Base-by-base conservation (phyloP, 2,888 invertebrate species). In the Fissipunctia ypsillon region DNA sequence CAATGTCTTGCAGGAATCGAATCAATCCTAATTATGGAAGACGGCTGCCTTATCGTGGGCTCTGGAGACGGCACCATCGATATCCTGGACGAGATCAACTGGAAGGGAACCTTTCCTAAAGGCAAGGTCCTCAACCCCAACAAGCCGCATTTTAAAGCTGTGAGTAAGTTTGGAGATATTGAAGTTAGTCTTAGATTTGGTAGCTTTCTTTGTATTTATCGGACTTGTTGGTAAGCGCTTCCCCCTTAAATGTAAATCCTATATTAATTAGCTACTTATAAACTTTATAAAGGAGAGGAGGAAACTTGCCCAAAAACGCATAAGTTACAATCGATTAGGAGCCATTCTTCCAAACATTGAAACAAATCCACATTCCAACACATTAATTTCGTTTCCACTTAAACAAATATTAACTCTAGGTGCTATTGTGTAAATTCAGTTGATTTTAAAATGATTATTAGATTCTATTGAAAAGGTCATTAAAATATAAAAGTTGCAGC, bases 51-150 rank as follows among this genome's bases (percentile, higher is more conserved):
- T 35, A 93, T 99, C 4, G 97, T 99, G 74, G 99, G 99, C 0
- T 97, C 98, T 6, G 99, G 99, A 0, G 98, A 98, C 93, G 99
- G 99, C 0, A 97, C 97, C 0, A 93, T 99, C 0, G 98, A 98
- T 82, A 83, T 98, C 35, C 97, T 98, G 2, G 97, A 97, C 85
- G 97, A 97, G 88, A 96, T 97, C 83, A 96, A 96, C 88, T 96
- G 95, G 94, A 92, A 92, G 72, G 95, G 95, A 0, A 88, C 90
- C 7, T 94, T 96, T 80, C 95, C 96, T 4, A 95, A 95, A 73
- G 92, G 93, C 61, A 95, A 94, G 78, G 79, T 96, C 10, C 83
- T 93, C 3, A 92, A 93, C 45, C 97, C 97, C 1, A 97, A 97
- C 61, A 95, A 95, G 91, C 97, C 97, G 0, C 94, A 95, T 85